phyloP scores from a whole-genome alignment of 1,140 invertebrate genomes.

The Galendromus occidentalis region DNA sequence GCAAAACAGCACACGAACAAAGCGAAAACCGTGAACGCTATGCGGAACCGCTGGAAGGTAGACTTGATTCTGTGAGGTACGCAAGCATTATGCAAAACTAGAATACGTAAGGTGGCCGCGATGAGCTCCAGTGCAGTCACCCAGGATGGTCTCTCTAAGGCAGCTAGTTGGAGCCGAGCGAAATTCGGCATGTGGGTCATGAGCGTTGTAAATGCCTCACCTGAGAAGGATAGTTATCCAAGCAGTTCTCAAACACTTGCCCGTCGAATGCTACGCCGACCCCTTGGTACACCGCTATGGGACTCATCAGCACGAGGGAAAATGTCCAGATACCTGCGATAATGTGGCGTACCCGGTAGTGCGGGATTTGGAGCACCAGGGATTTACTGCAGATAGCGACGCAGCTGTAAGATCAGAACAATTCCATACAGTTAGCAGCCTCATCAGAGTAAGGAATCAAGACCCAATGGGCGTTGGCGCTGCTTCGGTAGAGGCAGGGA shows the following conservation, averaged over 20 bases:
- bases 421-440: too few relatives aligned
- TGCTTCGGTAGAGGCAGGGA: too few relatives aligned
- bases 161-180: too few relatives aligned
- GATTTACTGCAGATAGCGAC: neutral
- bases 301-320: neutral
- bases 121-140: too few relatives aligned
- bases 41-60: neutral
- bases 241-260: neutral
- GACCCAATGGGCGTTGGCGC: too few relatives aligned
- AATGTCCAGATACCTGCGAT: neutral
- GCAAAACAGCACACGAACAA: constrained; percentile 77
- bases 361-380: neutral
- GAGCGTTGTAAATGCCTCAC: too few relatives aligned
- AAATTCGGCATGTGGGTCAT: too few relatives aligned
- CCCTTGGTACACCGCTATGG: constrained; percentile 1
- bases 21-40: constrained; percentile 27
- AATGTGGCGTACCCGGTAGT: neutral
- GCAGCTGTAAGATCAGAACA: neutral
- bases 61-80: too few relatives aligned
- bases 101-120: neutral
- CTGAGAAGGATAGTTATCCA: constrained; percentile 2
- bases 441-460: too few relatives aligned
- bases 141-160: too few relatives aligned
- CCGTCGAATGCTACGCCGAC: neutral
- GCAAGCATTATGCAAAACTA: neutral